A percentile compares a stretch with the other conserved stretches of the same genome.
These are phyloP conservation scores for Sebastes minor DNA, from an alignment of 2,797 vertebrate species.

Conservation along the genomic window DNA sequence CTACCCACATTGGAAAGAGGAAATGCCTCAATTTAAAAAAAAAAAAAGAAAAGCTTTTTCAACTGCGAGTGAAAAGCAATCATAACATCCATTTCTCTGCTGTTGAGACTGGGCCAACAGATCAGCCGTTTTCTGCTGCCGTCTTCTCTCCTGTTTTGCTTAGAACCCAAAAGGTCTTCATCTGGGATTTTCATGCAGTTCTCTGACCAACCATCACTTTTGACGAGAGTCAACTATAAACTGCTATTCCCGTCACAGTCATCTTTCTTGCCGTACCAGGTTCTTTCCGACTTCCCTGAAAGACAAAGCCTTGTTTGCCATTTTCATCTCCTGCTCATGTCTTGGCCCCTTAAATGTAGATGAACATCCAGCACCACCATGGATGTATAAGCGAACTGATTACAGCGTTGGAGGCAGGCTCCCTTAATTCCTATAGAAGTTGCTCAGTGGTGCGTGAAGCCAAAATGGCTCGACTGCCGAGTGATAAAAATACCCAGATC, in stretches of 20 bases:
- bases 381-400: too few species aligned
- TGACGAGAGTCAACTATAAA: not conserved
- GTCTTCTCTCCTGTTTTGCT: not conserved
- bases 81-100: conserved; percentile 11
- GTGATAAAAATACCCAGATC: too few species aligned
- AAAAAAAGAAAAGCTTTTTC: not conserved
- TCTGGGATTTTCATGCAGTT: not conserved
- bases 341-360: not conserved
- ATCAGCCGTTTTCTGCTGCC: not conserved
- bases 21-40: not conserved
- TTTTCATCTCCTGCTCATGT: not conserved
- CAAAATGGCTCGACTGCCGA: too few species aligned
- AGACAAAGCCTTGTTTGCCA: not conserved
- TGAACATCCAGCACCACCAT: not conserved
- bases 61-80: conserved; percentile 41
- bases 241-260: not conserved
- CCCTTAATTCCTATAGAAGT: too few species aligned
- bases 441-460: too few species aligned
- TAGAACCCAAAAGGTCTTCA: not conserved
- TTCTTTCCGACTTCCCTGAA: not conserved
- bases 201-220: not conserved
- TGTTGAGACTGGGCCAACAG: not conserved
- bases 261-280: not conserved
- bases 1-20: not conserved
- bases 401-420: too few species aligned